A percentile compares a stretch with the other conserved stretches of the same genome.
phyloP scores from a whole-genome alignment of 2,888 invertebrate genomes.

The Oligia fasciuncula region DNA sequence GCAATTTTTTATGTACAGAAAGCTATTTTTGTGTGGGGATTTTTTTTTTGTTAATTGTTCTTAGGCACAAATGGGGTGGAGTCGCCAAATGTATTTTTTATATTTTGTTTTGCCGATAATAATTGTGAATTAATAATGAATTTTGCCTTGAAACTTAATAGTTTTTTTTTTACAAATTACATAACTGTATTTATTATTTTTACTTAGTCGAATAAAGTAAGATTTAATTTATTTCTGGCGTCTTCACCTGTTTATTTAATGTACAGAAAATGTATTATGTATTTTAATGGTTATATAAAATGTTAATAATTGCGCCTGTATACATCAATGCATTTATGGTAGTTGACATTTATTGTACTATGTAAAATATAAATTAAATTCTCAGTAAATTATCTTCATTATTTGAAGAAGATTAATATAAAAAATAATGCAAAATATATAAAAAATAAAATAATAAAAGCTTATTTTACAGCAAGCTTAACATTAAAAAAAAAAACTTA shows the following conservation, averaged over 20 bases:
- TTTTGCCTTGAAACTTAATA: neutral
- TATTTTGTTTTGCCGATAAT: neutral
- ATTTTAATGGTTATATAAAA: slow-evolving; percentile 44
- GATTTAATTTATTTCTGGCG: slow-evolving; percentile 35
- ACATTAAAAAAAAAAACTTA: neutral
- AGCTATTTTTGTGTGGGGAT: slow-evolving; percentile 14
- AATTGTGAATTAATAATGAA: neutral
- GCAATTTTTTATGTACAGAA: slow-evolving; percentile 8
- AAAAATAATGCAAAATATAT: neutral
- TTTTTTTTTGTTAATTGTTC: slow-evolving; percentile 30
- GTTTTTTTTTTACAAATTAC: slow-evolving; percentile 1
- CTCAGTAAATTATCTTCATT: slow-evolving; percentile 3
- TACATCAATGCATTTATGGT: slow-evolving; percentile 54
- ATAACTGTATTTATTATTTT: slow-evolving; percentile 6
- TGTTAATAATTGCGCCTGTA: slow-evolving; percentile 48
- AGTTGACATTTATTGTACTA: slow-evolving; percentile 34
- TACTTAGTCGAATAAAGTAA: slow-evolving; percentile 35
- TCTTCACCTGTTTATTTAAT: slow-evolving; percentile 41
- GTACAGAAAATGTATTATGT: slow-evolving; percentile 45
- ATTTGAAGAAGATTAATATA: neutral
- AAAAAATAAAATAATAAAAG: neutral
- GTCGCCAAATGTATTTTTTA: slow-evolving; percentile 12
- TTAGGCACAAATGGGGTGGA: slow-evolving; percentile 40
- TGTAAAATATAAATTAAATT: slow-evolving; percentile 30
- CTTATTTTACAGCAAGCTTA: neutral